Evolutionary conservation across 2,888 invertebrate genomes (phyloP).

Genomic region (Chrysomela aeneicollis): DNA sequence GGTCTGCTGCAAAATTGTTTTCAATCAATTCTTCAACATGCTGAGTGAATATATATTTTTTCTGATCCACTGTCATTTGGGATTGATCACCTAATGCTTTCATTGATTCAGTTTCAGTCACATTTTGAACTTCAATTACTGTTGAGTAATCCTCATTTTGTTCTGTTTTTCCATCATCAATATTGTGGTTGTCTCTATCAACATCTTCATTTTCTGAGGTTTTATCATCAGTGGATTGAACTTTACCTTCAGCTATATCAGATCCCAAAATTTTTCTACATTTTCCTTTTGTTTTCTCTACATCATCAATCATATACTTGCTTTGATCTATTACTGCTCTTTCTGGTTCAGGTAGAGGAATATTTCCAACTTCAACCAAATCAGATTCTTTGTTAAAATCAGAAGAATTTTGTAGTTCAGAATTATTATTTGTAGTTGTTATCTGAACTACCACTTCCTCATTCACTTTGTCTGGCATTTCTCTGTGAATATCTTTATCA

Average conservation of each 20-base stretch:
- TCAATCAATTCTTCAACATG: background rate
- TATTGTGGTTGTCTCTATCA: too few relatives aligned
- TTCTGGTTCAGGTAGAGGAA: slow-evolving; percentile 15
- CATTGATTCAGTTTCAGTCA: background rate
- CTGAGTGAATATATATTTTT: background rate
- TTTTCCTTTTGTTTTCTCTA: slow-evolving; percentile 1
- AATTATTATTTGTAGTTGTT: too few relatives aligned
- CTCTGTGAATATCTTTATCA: background rate
- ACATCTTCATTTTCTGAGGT: background rate
- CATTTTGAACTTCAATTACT: background rate
- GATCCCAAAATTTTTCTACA: background rate
- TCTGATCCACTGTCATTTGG: background rate
- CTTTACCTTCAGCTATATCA: background rate
- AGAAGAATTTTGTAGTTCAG: too few relatives aligned
- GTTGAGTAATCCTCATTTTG: background rate
- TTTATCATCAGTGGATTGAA: slow-evolving; percentile 11
- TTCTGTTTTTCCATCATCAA: background rate
- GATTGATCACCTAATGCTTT: background rate
- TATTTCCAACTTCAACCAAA: background rate
- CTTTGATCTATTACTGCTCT: background rate
- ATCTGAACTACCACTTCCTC: background rate
- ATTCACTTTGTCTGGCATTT: background rate
- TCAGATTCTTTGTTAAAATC: background rate
- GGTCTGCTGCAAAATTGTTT: background rate
- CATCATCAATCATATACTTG: background rate